Conservation (phyloP, 2,888 invertebrate species). For the Plagodis pulveraria region DNA sequence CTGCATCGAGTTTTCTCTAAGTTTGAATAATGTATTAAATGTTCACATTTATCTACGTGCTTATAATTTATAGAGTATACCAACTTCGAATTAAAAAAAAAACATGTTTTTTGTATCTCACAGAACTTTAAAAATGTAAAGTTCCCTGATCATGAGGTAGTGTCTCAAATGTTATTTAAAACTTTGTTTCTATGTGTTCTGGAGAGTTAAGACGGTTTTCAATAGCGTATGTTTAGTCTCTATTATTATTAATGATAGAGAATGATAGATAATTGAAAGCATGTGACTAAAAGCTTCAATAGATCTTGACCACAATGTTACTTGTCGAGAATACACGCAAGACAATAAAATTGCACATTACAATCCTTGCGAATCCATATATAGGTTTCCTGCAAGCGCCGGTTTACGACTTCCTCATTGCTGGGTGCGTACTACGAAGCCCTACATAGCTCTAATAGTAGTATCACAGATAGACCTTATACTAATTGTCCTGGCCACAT, state of each 20-base stretch:
- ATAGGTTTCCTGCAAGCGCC: constrained; percentile 37
- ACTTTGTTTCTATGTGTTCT: no score
- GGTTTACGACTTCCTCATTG: constrained; percentile 51
- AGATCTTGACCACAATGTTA: constrained; percentile 21
- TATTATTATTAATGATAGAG: neutral
- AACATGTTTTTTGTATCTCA: no score
- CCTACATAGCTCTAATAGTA: constrained; percentile 5
- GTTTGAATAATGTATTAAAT: no score
- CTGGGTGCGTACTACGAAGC: constrained; percentile 23
- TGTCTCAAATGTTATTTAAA: no score
- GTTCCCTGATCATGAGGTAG: no score
- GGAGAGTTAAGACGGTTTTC: no score
- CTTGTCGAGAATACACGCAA: constrained; percentile 20
- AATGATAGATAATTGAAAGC: constrained; percentile 5
- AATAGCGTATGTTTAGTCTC: no score
- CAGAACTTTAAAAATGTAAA: no score
- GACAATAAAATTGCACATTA: constrained; percentile 54
- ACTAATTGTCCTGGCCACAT: constrained; percentile 36
- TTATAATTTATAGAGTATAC: no score
- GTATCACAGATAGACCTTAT: constrained; percentile 5
- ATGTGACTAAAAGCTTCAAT: constrained; percentile 25
- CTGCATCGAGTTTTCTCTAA: no score
- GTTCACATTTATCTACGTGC: no score
- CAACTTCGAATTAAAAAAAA: no score
- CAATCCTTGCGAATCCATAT: constrained; percentile 42